Percentiles rank a stretch among this genome's conserved stretches.
These are phyloP conservation scores for Drosophila formosana DNA, from an alignment of 2,888 invertebrate genomes.

Conservation along the genomic window DNA sequence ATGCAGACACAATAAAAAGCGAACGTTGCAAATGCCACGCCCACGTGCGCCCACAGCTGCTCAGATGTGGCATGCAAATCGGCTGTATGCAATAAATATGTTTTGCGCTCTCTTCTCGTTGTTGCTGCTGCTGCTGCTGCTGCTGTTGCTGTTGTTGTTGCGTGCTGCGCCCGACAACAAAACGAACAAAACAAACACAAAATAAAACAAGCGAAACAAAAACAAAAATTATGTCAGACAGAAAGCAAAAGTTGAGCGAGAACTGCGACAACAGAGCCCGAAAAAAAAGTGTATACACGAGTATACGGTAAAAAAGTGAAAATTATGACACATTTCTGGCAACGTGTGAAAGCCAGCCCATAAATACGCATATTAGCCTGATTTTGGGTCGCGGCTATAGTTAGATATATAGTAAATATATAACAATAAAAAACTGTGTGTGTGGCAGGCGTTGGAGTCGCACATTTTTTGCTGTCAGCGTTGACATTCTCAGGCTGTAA, in stretches of 20 bases:
- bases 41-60: constrained; percentile 44
- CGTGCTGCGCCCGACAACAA: constrained; percentile 27
- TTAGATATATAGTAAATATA: not conserved
- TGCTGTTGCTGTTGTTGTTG: constrained; percentile 38
- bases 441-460: constrained; percentile 33
- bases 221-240: constrained; percentile 53
- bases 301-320: constrained; percentile 59
- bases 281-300: constrained; percentile 5
- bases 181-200: constrained; percentile 7
- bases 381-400: constrained; percentile 44
- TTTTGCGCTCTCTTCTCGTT: constrained; percentile 8
- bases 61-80: constrained; percentile 55
- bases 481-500: constrained; percentile 69
- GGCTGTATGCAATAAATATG: constrained; percentile 52
- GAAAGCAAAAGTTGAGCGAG: constrained; percentile 70
- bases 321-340: constrained; percentile 66
- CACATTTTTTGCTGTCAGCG: constrained; percentile 57
- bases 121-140: constrained; percentile 27
- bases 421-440: not conserved
- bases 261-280: constrained; percentile 53
- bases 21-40: constrained; percentile 12
- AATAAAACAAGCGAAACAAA: constrained; percentile 5
- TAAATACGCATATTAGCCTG: constrained; percentile 82
- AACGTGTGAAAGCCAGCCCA: constrained; percentile 56
- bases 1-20: constrained; percentile 22